phyloP scores from a whole-genome alignment of 2,888 invertebrate species.

The Dynastes maya region DNA sequence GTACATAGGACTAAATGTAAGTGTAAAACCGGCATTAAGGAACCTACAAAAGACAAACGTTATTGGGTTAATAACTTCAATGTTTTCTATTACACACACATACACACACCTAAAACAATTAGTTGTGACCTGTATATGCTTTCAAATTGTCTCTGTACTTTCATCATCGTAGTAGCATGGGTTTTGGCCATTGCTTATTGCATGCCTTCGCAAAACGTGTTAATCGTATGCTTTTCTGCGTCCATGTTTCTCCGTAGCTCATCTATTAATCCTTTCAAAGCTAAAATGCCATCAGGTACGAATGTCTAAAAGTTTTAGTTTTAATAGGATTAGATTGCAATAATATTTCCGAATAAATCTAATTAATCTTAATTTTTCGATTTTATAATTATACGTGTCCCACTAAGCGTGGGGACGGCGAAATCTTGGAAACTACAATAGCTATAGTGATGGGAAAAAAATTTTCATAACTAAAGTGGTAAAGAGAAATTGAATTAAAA shows the following conservation, averaged over 20 bases:
- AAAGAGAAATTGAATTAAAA: no score
- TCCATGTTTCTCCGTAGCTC: constrained; percentile 79
- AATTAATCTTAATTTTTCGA: neutral
- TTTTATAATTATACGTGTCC: neutral
- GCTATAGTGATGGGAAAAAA: no score
- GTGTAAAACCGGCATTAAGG: constrained; percentile 80
- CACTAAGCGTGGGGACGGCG: no score
- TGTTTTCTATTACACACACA: neutral
- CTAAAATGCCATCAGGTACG: constrained; percentile 78
- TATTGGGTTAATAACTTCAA: neutral
- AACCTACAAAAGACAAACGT: constrained; percentile 68
- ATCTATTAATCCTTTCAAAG: constrained; percentile 78
- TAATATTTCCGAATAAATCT: neutral
- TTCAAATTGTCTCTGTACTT: constrained; percentile 78
- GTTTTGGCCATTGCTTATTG: constrained; percentile 80
- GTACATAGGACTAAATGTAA: constrained; percentile 81
- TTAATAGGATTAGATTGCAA: neutral
- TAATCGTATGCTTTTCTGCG: constrained; percentile 78
- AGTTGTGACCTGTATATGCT: constrained; percentile 68
- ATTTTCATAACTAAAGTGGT: no score
- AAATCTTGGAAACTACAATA: no score
- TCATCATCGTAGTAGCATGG: constrained; percentile 77
- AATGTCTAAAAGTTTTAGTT: constrained; percentile 72
- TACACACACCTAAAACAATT: constrained; percentile 63
- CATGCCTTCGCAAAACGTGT: constrained; percentile 77